phyloP scores from a whole-genome alignment of 2,113 vertebrate species.

The Macrotis lagotis region DNA sequence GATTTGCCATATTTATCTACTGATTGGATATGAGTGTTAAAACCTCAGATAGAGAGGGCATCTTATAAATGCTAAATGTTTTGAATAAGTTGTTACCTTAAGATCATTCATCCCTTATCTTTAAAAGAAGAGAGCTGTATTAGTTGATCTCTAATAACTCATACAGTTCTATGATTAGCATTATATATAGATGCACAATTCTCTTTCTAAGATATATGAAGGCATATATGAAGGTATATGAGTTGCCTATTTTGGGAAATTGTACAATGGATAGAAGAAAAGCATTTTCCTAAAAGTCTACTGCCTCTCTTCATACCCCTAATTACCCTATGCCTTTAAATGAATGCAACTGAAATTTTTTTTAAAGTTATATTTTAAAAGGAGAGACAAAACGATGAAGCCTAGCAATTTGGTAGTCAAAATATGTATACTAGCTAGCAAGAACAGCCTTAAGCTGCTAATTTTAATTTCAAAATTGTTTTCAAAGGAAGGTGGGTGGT shows the following conservation, averaged over 20 bases:
- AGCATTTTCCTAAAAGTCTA: neutral
- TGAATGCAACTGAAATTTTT: slow-evolving; percentile 34
- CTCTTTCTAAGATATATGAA: neutral
- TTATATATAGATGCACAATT: neutral
- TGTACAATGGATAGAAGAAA: neutral
- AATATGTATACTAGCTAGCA: slow-evolving; percentile 49
- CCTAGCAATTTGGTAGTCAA: slow-evolving; percentile 42
- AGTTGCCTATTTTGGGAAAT: neutral
- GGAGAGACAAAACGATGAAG: slow-evolving; percentile 13
- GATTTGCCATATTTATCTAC: neutral
- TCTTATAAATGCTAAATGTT: neutral
- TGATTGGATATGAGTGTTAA: neutral
- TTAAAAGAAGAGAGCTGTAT: neutral
- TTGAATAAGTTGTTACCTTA: neutral
- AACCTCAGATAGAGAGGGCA: neutral
- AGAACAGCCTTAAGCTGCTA: slow-evolving; percentile 47
- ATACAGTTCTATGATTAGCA: neutral
- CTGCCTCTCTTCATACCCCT: neutral
- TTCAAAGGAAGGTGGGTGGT: slow-evolving; percentile 49
- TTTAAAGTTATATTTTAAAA: slow-evolving; percentile 7
- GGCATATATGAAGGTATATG: neutral
- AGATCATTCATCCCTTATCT: neutral
- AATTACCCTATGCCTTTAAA: neutral
- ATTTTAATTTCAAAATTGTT: slow-evolving; percentile 56
- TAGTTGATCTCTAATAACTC: neutral